phyloP scores from a whole-genome alignment of 2,888 invertebrate species.

The Phragmatobia fuliginosa region DNA sequence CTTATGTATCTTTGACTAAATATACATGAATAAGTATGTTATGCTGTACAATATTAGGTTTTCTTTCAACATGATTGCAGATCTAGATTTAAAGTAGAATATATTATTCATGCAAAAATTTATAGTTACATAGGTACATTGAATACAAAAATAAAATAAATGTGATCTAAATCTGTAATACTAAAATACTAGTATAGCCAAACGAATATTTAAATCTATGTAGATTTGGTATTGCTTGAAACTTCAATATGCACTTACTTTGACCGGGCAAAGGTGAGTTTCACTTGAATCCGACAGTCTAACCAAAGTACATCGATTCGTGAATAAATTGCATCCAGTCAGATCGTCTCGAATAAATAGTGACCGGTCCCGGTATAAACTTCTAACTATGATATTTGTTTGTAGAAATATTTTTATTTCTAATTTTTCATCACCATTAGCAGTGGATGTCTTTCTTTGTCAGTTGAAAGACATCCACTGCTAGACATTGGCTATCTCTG shows the following conservation, averaged over 20 bases:
- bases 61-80: too few species aligned
- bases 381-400: background rate
- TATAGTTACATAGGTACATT: background rate
- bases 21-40: background rate
- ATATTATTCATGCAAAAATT: background rate
- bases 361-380: background rate
- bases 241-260: background rate
- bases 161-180: background rate
- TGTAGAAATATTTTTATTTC: background rate
- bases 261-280: background rate
- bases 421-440: too few species aligned
- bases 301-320: background rate
- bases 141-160: background rate
- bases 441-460: too few species aligned
- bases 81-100: too few species aligned
- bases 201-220: background rate
- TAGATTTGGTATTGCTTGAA: background rate
- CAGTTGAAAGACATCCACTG: too few species aligned
- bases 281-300: background rate
- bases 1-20: background rate
- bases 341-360: background rate
- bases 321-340: background rate
- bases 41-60: too few species aligned
- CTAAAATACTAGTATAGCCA: background rate
- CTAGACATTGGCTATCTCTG: too few species aligned